These are phyloP conservation scores for Spialia ferax DNA, from an alignment of 2,888 invertebrate species.

Conservation along the genomic window DNA sequence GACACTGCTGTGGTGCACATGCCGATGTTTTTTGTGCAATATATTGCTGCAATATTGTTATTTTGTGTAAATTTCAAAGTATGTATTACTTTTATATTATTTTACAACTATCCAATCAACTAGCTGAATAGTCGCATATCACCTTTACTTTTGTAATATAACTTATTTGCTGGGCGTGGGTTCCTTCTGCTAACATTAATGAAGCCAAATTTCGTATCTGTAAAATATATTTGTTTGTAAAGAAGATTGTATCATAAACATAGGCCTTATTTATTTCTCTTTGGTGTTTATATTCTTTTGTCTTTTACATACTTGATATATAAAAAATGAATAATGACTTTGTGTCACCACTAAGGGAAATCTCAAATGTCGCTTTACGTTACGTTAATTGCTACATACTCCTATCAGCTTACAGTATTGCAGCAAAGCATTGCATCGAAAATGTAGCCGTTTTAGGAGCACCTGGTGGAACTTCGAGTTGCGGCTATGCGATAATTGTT, in stretches of 20 bases:
- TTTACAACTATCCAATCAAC: neutral
- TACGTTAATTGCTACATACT: slow-evolving; percentile 16
- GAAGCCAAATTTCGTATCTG: too few species aligned
- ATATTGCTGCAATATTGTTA: slow-evolving; percentile 34
- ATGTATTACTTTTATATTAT: neutral
- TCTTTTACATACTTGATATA: too few species aligned
- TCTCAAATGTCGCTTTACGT: slow-evolving; percentile 5
- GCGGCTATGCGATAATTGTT: neutral
- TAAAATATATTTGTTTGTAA: neutral
- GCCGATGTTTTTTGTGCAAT: slow-evolving; percentile 32
- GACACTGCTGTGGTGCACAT: slow-evolving; percentile 24
- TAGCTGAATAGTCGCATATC: neutral
- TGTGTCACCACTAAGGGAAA: neutral
- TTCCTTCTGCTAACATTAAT: neutral
- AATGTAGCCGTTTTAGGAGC: slow-evolving; percentile 8
- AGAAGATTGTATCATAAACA: neutral
- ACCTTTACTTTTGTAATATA: neutral
- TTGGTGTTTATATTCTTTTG: neutral
- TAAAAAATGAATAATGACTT: neutral
- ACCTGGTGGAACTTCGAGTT: neutral
- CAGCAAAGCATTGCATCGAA: slow-evolving; percentile 24
- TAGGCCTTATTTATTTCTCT: neutral
- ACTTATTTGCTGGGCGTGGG: neutral
- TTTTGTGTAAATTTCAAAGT: neutral
- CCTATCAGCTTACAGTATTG: slow-evolving; percentile 17